phyloP scores from a whole-genome alignment of 2,797 vertebrate species.

The Anas acuta region DNA sequence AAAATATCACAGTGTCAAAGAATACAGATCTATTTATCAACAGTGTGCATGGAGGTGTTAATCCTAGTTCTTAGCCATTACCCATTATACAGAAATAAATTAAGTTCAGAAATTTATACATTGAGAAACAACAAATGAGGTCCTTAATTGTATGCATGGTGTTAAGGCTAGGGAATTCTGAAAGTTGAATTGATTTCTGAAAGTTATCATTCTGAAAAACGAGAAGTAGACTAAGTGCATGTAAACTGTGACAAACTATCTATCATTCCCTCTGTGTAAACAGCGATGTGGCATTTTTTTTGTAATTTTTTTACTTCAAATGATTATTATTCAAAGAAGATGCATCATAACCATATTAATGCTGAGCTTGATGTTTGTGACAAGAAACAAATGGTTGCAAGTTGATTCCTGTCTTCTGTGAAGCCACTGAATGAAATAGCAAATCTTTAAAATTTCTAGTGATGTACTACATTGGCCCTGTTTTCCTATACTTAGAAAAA shows the following conservation, averaged over 20 bases:
- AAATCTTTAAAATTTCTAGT: not conserved
- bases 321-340: slow-evolving; percentile 20
- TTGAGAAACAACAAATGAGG: not conserved
- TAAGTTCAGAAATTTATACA: slow-evolving; percentile 6
- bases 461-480: not conserved
- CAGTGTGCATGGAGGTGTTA: not conserved
- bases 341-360: not conserved
- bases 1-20: not conserved
- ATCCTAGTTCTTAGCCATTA: not conserved
- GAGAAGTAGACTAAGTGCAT: not conserved
- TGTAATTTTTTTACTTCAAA: not conserved
- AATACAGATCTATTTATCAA: not conserved
- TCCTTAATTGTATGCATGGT: not conserved
- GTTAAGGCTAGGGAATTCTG: not conserved
- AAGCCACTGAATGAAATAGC: not conserved
- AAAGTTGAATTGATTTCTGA: not conserved
- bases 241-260: not conserved
- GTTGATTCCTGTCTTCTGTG: not conserved
- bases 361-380: slow-evolving; percentile 1
- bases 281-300: not conserved
- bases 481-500: not conserved
- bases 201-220: slow-evolving; percentile 6
- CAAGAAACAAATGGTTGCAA: slow-evolving; percentile 6
- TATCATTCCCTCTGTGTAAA: not conserved
- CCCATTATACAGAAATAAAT: not conserved